Base-by-base conservation (phyloP, 2,113 vertebrate genomes). In the Todiramphus chloris region DNA sequence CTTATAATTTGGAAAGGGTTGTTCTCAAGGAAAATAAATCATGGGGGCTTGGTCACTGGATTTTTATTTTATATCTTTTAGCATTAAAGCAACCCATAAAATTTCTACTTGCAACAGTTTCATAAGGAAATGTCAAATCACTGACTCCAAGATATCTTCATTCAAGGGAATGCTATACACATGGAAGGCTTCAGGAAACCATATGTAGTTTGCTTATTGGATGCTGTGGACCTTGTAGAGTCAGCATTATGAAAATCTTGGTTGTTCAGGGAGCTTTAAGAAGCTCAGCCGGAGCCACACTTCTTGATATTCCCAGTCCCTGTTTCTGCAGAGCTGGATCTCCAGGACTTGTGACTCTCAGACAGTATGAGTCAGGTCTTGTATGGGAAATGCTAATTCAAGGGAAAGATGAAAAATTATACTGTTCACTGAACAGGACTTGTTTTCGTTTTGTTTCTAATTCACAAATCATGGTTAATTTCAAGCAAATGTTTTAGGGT, bases 171-270 rank as follows among this genome's bases (percentile, higher is more conserved):
- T 59, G 35, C 20, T 64, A 6, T 17, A 23, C 2, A 16, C 11
- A 66, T 53, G 4, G 35, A 13, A 80, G 11, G 4, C 37, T 77
- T 83, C 30, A 53, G 33, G n/a, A 48, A 3, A 20, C 24, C n/a
- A 24, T n/a, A 3, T 0, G 0, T 11, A 19, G 10, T 1, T 64
- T 82, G 19, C 5, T 51, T 1, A 0, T 15, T 24, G 58, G 9
- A 28, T 77, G 10, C 12, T 68, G 4, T 0, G 69, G 51, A 55
- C 21, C 5, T 35, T 15, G 23, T 3, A 59, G 10, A 50, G 15
- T 13, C 31, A 83, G 4, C 12, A 63, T 51, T 31, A 17, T 58
- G 21, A 64, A 85, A 79, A 12, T 18, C 43, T 51, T 87, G 10
- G 51, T 20, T 77, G 13, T 19, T 15, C 37, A 33, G 11, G 9